Conservation (phyloP, 2,797 vertebrate genomes). For the Cephalopachus bancanus region DNA sequence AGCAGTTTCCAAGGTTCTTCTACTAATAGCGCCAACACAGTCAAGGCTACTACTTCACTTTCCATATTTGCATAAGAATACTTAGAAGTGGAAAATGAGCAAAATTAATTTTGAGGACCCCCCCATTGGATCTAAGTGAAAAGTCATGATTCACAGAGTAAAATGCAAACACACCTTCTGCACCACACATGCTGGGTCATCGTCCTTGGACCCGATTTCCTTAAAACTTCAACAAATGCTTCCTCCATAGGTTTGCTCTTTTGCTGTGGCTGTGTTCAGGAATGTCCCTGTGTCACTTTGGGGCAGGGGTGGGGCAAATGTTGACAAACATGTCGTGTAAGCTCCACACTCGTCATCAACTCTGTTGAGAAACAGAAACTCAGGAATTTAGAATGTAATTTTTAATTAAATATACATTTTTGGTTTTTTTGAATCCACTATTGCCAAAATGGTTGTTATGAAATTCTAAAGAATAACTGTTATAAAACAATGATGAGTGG, state of each 20-base stretch:
- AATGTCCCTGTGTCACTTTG: neutral
- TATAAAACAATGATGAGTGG: rapidly evolving
- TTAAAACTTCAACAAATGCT: too few species aligned
- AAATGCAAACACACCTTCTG: rapidly evolving
- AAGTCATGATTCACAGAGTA: neutral
- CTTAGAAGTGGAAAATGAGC: neutral
- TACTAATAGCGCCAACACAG: rapidly evolving
- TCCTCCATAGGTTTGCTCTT: neutral
- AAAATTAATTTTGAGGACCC: neutral
- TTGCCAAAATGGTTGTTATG: neutral
- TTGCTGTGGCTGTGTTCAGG: neutral
- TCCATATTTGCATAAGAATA: neutral
- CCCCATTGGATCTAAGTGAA: neutral
- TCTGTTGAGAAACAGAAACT: neutral
- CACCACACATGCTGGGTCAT: rapidly evolving
- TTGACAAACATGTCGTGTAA: neutral
- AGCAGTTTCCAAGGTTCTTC: neutral
- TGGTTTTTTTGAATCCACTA: neutral
- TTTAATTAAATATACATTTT: neutral
- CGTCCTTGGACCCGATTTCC: rapidly evolving
- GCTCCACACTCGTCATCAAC: neutral
- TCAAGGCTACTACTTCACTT: rapidly evolving
- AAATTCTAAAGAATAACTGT: too few species aligned
- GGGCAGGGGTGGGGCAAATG: neutral
- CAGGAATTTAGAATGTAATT: neutral